Evolutionary conservation across 23 tunicate species (phyloP).

Genomic region (Styela plicata): DNA sequence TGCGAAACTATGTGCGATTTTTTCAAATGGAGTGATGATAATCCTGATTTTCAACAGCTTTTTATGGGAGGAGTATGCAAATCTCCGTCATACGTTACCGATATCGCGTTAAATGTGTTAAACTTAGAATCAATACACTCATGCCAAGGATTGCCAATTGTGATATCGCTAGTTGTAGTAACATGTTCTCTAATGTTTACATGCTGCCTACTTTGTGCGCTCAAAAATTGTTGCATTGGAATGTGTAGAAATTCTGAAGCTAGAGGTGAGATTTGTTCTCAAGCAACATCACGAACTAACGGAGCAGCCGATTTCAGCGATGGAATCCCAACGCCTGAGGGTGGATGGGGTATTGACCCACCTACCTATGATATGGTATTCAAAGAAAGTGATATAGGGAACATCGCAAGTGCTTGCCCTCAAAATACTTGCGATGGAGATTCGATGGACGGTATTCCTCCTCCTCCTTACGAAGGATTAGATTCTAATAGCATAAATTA

Average conservation of each 20-base stretch:
- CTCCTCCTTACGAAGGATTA: not conserved
- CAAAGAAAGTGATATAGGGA: not conserved
- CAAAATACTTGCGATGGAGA: not conserved
- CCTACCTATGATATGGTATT: not conserved
- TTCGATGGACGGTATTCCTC: not conserved
- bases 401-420: not conserved
- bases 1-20: not conserved
- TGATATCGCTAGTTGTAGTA: not conserved
- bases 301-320: not conserved
- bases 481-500: too few relatives aligned
- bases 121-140: not conserved
- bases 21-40: not conserved
- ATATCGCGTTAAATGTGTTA: not conserved
- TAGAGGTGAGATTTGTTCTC: too few relatives aligned
- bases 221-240: not conserved
- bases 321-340: not conserved
- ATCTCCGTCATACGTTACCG: not conserved
- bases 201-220: not conserved
- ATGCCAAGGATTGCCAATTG: not conserved
- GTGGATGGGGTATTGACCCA: not conserved
- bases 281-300: not conserved
- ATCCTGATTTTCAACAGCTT: not conserved
- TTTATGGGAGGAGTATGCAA: not conserved
- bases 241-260: not conserved
- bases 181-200: not conserved